A percentile compares a stretch with the other conserved stretches of the same genome.
These are phyloP conservation scores for Troilus luridus DNA, from an alignment of 2,888 invertebrate species.

Conservation along the genomic window DNA sequence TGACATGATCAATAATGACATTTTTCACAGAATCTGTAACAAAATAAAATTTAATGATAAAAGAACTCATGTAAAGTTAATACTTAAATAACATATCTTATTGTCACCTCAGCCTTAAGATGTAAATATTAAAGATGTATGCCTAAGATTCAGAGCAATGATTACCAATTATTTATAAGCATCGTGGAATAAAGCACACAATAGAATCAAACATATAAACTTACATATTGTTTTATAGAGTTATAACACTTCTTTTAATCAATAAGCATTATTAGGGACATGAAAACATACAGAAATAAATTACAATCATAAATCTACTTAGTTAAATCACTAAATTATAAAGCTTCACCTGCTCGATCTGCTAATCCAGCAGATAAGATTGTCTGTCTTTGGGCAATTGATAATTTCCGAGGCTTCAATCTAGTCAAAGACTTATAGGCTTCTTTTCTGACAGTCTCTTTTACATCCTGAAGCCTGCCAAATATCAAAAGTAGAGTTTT, in stretches of 20 bases:
- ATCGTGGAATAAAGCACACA: too few species aligned
- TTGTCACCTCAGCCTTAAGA: too few species aligned
- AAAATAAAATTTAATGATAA: constrained; percentile 4
- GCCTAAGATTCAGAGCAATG: too few species aligned
- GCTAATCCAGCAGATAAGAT: constrained; percentile 70
- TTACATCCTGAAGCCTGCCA: constrained; percentile 82
- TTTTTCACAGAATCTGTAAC: constrained; percentile 68
- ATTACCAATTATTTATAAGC: too few species aligned
- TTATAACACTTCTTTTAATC: too few species aligned
- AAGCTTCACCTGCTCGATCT: constrained; percentile 11
- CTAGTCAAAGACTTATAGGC: constrained; percentile 73
- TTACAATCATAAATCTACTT: too few species aligned
- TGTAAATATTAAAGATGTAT: neutral
- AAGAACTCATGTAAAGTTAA: neutral
- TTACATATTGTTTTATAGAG: too few species aligned
- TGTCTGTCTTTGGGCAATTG: constrained; percentile 76
- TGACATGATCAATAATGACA: constrained; percentile 72
- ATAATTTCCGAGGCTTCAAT: constrained; percentile 74
- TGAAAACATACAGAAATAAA: too few species aligned
- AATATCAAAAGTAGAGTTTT: constrained; percentile 80
- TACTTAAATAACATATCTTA: neutral
- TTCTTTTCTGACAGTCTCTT: constrained; percentile 80
- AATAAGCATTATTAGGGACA: too few species aligned
- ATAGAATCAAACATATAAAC: too few species aligned
- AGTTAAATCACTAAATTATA: neutral